Conservation (phyloP, 64 coral and sea anemone species). For the Pachyseris speciosa region DNA sequence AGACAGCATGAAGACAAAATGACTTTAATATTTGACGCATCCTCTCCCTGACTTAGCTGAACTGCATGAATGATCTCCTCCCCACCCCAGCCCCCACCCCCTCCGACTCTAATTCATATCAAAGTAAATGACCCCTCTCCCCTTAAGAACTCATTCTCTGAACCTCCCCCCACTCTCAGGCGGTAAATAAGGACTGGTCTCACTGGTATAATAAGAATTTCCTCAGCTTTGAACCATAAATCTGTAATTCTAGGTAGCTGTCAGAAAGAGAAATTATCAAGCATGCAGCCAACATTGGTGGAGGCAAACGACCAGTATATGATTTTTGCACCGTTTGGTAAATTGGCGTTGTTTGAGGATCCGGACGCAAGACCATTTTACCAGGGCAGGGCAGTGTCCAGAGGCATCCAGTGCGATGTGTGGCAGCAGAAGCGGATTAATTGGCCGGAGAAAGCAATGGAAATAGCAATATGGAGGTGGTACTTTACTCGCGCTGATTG, state of each 20-base stretch:
- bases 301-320: background rate
- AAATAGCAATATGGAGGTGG: conserved; percentile 18
- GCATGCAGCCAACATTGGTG: background rate
- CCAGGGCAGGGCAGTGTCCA: background rate
- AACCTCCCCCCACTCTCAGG: too few species aligned
- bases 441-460: background rate
- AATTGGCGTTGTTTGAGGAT: conserved; percentile 1
- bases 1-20: too few species aligned
- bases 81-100: too few species aligned
- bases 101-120: too few species aligned
- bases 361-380: background rate
- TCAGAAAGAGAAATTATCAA: background rate
- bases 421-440: conserved; percentile 8
- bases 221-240: too few species aligned
- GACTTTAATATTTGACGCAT: too few species aligned
- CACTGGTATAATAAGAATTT: too few species aligned
- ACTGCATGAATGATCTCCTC: too few species aligned
- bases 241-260: background rate
- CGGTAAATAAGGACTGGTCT: too few species aligned
- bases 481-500: background rate
- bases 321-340: conserved; percentile 13
- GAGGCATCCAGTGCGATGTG: conserved; percentile 19
- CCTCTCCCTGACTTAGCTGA: too few species aligned
- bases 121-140: too few species aligned
- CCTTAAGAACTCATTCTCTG: too few species aligned